Conservation (phyloP, 2,113 vertebrate species). For the Vulpes lagopus region DNA sequence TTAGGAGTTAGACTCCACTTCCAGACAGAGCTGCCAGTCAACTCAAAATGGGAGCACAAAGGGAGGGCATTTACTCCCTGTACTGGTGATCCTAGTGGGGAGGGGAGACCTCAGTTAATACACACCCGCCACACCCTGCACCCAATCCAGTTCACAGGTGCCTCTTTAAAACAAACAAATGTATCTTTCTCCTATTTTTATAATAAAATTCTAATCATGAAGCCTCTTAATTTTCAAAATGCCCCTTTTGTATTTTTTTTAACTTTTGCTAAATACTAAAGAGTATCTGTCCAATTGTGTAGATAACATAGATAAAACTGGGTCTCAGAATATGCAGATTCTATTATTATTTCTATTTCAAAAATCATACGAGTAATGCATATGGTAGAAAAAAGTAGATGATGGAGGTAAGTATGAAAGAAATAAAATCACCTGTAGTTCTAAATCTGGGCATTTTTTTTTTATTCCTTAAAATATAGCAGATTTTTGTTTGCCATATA, state of each 20-base stretch:
- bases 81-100: fast-evolving
- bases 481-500: background rate
- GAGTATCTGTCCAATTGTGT: background rate
- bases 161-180: background rate
- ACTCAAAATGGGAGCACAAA: background rate
- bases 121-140: background rate
- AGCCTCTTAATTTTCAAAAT: background rate
- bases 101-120: background rate
- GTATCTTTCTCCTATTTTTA: background rate
- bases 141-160: background rate
- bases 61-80: background rate
- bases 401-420: background rate
- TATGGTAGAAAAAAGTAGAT: background rate
- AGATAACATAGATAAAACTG: background rate
- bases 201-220: background rate
- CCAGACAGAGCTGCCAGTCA: background rate
- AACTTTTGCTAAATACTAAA: background rate
- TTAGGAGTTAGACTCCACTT: background rate
- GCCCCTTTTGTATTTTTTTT: background rate
- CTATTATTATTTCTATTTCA: background rate
- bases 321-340: background rate
- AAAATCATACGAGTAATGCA: background rate
- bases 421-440: background rate
- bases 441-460: background rate
- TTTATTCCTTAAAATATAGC: background rate